phyloP scores from a whole-genome alignment of 2,888 invertebrate species.

The Sclerodermus sp. region DNA sequence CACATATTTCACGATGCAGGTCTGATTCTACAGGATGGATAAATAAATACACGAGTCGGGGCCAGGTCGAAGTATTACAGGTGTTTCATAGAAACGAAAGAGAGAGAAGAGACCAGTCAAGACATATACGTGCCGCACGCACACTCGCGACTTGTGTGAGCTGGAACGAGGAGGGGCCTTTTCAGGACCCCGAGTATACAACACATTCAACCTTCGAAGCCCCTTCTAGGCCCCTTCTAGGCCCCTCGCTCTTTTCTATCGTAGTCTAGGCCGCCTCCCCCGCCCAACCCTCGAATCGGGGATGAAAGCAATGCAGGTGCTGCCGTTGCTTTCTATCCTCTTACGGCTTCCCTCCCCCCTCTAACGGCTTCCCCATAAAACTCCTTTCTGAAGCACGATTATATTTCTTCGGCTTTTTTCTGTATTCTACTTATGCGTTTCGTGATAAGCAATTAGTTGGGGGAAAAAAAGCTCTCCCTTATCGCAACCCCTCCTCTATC shows the following conservation, averaged over 20 bases:
- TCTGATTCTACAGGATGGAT: slow-evolving; percentile 14
- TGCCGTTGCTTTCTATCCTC: slow-evolving; percentile 24
- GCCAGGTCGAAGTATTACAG: slow-evolving; percentile 40
- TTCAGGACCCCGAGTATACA: no score
- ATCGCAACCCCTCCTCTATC: no score
- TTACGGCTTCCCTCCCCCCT: no score
- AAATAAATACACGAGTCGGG: slow-evolving; percentile 6
- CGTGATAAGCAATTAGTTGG: no score
- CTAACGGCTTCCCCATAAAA: slow-evolving; percentile 26
- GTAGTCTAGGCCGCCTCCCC: slow-evolving; percentile 5
- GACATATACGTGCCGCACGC: background rate
- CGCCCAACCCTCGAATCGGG: slow-evolving; percentile 27
- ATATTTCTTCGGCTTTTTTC: no score
- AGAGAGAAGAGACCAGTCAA: slow-evolving; percentile 11
- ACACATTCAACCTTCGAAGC: background rate
- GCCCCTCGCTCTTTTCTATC: slow-evolving; percentile 6
- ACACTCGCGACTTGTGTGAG: slow-evolving; percentile 9
- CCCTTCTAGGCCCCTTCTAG: slow-evolving; percentile 16
- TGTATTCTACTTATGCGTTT: no score
- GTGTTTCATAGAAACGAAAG: slow-evolving; percentile 42
- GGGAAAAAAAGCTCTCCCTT: no score
- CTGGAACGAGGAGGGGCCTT: slow-evolving; percentile 1
- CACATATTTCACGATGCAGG: no score
- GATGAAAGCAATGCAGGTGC: slow-evolving; percentile 49
- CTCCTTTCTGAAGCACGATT: no score